phyloP scores from a whole-genome alignment of 1,140 invertebrate species.

The Drosophila micromelanica region DNA sequence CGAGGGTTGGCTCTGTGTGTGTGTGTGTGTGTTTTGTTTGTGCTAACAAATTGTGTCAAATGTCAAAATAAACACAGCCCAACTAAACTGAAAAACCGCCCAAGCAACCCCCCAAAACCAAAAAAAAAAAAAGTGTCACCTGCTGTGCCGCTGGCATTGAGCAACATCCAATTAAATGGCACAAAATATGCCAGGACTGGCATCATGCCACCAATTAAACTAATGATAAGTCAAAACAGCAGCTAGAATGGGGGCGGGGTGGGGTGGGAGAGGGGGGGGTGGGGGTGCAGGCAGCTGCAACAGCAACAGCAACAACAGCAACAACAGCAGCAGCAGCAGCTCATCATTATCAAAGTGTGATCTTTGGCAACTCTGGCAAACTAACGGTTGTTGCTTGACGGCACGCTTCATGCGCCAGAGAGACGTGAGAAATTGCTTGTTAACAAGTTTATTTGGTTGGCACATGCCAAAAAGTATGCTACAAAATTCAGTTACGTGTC shows the following conservation, averaged over 20 bases:
- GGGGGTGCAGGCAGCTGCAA: too few species aligned
- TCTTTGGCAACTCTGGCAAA: conserved; percentile 32
- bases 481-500: conserved; percentile 46
- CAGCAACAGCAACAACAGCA: too few species aligned
- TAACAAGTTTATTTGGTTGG: conserved; percentile 81
- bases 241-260: not conserved
- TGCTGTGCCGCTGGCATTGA: conserved; percentile 44
- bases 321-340: not conserved
- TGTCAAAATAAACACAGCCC: conserved; percentile 70
- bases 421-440: conserved; percentile 83
- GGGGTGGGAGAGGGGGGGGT: not conserved
- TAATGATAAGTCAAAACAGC: conserved; percentile 81
- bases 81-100: conserved; percentile 21
- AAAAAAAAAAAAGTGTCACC: conserved; percentile 24
- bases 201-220: conserved; percentile 82
- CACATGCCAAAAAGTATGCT: conserved; percentile 78
- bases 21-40: conserved; percentile 40
- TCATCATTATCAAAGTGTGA: conserved; percentile 40
- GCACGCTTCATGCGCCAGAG: conserved; percentile 61
- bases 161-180: conserved; percentile 79
- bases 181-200: conserved; percentile 49
- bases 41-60: conserved; percentile 72
- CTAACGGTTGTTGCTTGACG: too few species aligned
- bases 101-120: not conserved
- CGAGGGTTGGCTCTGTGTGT: not conserved